Evolutionary conservation across 2,888 invertebrate species (phyloP).

Genomic region (Ormyrus nitidulus): DNA sequence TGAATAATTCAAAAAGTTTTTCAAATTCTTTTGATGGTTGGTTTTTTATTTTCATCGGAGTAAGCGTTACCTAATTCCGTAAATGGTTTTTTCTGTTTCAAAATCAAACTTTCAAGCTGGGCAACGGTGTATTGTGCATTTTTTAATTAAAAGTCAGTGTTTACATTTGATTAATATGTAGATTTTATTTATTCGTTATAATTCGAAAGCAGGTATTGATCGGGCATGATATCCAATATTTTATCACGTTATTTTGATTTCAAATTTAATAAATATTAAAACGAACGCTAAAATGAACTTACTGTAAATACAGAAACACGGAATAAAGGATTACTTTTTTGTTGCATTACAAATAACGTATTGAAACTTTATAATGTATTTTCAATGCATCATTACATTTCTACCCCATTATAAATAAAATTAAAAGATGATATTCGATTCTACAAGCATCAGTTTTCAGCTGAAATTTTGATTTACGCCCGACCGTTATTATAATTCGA

Average conservation of each 20-base stretch:
- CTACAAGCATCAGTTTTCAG: not conserved
- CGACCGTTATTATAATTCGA: conserved; percentile 13
- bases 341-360: too few relatives aligned
- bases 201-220: conserved; percentile 19
- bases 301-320: too few relatives aligned
- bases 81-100: too few relatives aligned
- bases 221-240: conserved; percentile 10
- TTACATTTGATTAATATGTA: conserved; percentile 27
- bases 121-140: not conserved
- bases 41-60: too few relatives aligned
- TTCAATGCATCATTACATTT: not conserved
- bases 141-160: conserved; percentile 38
- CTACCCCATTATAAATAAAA: conserved; percentile 6
- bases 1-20: too few relatives aligned
- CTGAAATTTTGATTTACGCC: conserved; percentile 7
- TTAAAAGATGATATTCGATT: conserved; percentile 6
- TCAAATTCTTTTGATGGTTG: too few relatives aligned
- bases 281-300: too few relatives aligned
- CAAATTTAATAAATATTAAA: not conserved
- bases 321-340: not conserved
- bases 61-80: too few relatives aligned
- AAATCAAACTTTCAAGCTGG: too few relatives aligned
- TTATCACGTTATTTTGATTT: conserved; percentile 33
- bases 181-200: conserved; percentile 32
- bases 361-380: not conserved